Conservation (phyloP, 2,797 vertebrate genomes). For the Chiloscyllium punctatum region DNA sequence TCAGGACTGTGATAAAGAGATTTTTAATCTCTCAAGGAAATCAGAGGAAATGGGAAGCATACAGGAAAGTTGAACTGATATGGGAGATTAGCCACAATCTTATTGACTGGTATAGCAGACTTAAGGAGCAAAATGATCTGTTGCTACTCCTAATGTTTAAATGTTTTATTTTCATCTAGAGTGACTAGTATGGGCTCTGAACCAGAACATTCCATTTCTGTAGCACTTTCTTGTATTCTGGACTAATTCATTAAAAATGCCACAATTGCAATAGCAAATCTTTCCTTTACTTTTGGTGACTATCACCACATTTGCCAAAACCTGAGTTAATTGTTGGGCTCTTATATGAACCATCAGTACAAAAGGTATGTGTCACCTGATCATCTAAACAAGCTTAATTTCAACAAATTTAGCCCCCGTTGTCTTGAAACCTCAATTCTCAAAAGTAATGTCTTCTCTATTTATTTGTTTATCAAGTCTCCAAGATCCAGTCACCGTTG, state of each 20-base stretch:
- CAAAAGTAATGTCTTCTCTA: background rate
- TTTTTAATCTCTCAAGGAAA: no score
- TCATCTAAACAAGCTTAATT: background rate
- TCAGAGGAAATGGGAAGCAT: no score
- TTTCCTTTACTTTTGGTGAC: background rate
- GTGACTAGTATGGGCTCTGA: background rate
- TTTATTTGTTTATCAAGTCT: background rate
- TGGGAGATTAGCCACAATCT: no score
- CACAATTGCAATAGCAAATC: background rate
- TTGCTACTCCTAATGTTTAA: no score
- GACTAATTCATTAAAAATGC: background rate
- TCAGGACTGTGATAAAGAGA: no score
- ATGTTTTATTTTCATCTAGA: background rate
- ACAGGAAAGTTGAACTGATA: no score
- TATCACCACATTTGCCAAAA: no score
- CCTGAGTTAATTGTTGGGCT: background rate
- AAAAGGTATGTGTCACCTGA: background rate
- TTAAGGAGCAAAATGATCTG: no score
- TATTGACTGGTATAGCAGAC: no score
- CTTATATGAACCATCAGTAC: background rate
- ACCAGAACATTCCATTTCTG: background rate
- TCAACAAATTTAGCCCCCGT: background rate
- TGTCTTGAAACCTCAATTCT: background rate
- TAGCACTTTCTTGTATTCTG: background rate
- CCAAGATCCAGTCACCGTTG: background rate